These are phyloP conservation scores for Manis javanica DNA, from an alignment of 2,797 vertebrate species.

Conservation along the genomic window DNA sequence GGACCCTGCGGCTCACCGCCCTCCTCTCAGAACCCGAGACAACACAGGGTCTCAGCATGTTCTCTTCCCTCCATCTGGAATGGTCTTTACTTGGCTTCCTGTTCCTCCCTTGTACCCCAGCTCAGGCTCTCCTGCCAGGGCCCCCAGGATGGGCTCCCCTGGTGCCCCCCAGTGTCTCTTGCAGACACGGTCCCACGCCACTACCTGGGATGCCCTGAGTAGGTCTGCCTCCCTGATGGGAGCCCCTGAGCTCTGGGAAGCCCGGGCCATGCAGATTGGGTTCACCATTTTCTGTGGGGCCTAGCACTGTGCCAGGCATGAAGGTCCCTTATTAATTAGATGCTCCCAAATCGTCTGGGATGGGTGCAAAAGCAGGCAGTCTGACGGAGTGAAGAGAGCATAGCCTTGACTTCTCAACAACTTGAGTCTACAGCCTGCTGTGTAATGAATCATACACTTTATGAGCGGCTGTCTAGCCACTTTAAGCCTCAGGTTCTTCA, in stretches of 20 bases:
- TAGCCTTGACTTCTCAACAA: not conserved
- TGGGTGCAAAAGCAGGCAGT: not conserved
- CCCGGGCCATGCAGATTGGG: not conserved
- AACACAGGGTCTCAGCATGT: rapidly evolving
- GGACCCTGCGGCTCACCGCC: too few relatives aligned
- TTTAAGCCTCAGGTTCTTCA: not conserved
- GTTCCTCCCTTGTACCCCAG: not conserved
- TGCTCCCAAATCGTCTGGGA: not conserved
- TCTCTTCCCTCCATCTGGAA: not conserved
- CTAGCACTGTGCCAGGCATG: not conserved
- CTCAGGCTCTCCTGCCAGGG: not conserved
- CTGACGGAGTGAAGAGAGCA: not conserved
- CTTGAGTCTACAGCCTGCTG: not conserved
- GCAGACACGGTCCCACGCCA: not conserved
- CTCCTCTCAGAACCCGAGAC: not conserved
- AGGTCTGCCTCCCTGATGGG: rapidly evolving
- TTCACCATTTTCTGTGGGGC: not conserved
- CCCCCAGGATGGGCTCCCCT: not conserved
- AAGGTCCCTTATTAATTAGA: not conserved
- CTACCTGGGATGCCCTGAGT: not conserved
- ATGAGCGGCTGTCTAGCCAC: not conserved
- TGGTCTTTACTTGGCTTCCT: not conserved
- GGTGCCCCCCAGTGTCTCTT: not conserved
- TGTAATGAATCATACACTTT: not conserved
- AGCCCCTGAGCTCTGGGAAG: not conserved